Percentiles rank a stretch among this genome's conserved stretches.
Evolutionary conservation across 1,140 invertebrate genomes (phyloP).

Genomic region (Scaptomyza montana): DNA sequence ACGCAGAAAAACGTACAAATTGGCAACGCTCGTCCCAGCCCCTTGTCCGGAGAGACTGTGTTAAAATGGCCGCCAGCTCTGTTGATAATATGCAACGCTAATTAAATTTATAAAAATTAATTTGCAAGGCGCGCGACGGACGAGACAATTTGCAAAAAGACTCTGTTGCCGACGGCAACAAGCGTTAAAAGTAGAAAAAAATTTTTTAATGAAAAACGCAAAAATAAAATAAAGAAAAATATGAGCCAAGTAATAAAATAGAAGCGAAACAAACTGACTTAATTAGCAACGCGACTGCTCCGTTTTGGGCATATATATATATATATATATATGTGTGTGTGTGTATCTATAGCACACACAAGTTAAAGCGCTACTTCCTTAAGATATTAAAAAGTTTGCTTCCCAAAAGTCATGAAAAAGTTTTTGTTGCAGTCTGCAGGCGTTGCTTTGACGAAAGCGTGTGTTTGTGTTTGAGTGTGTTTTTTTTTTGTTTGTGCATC

Average conservation of each 20-base stretch:
- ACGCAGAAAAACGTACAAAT: no score
- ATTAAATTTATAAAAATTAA: conserved; percentile 81
- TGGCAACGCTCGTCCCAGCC: no score
- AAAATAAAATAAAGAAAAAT: conserved; percentile 25
- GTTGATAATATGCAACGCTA: conserved; percentile 54
- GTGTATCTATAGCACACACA: conserved; percentile 18
- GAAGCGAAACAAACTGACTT: conserved; percentile 48
- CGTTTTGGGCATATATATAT: conserved; percentile 5
- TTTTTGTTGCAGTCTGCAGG: conserved; percentile 47
- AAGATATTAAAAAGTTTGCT: conserved; percentile 6
- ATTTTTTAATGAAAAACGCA: conserved; percentile 10
- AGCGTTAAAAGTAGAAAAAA: conserved; percentile 13
- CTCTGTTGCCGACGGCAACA: conserved; percentile 57
- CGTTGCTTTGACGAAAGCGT: background rate
- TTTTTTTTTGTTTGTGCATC: background rate
- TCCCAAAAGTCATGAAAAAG: conserved; percentile 37
- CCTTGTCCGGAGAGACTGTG: conserved; percentile 1
- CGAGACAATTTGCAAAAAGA: conserved; percentile 51
- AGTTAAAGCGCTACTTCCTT: conserved; percentile 12
- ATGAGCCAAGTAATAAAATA: conserved; percentile 55
- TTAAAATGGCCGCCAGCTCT: conserved; percentile 45
- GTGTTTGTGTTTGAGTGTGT: background rate
- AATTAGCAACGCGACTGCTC: conserved; percentile 55
- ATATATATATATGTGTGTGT: no score
- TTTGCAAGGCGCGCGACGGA: conserved; percentile 48